Conservation (phyloP, 1,140 invertebrate species). For the Papilio dardanus region DNA sequence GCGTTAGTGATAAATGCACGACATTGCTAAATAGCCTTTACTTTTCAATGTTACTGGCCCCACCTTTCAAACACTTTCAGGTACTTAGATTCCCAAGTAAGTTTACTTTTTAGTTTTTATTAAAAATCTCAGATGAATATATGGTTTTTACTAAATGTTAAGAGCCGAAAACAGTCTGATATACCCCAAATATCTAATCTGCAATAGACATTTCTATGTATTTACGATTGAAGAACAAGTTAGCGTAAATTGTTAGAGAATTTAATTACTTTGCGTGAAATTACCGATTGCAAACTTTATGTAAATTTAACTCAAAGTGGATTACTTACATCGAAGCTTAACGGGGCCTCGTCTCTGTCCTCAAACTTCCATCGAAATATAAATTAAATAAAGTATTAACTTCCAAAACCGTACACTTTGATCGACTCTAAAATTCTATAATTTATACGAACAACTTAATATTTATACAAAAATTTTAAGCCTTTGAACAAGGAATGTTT, state of each 20-base stretch:
- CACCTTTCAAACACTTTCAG: no score
- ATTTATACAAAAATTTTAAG: not conserved
- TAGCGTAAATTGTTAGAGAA: conserved; percentile 16
- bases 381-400: conserved; percentile 25
- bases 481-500: not conserved
- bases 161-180: no score
- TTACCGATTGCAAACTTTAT: conserved; percentile 17
- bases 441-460: conserved; percentile 5
- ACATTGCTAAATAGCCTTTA: not conserved
- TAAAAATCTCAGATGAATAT: no score
- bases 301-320: conserved; percentile 22
- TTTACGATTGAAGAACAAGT: not conserved
- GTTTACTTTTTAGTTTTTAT: no score
- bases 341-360: conserved; percentile 1
- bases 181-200: not conserved
- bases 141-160: no score
- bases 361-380: conserved; percentile 18
- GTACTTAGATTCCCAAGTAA: no score
- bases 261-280: conserved; percentile 24
- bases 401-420: conserved; percentile 12
- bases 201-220: not conserved
- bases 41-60: no score
- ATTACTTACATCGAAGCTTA: conserved; percentile 25
- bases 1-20: no score
- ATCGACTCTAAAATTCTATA: not conserved